Evolutionary conservation across 1,140 invertebrate species (phyloP).

Genomic region (Drusus annulatus): DNA sequence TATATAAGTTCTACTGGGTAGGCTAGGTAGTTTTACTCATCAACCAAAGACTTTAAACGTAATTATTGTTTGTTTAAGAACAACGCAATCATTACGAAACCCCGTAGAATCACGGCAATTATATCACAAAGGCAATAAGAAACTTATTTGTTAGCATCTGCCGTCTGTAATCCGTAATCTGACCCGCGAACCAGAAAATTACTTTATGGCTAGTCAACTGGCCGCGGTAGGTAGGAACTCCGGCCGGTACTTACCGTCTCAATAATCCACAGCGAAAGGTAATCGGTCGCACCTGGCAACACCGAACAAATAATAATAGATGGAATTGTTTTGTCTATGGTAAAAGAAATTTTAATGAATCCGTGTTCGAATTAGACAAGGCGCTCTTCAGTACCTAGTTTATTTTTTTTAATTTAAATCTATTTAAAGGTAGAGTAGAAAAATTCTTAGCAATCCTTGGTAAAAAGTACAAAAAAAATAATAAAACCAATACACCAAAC

Average conservation of each 20-base stretch:
- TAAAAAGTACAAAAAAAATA: no score
- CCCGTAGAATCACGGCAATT: not conserved
- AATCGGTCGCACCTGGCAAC: slow-evolving; percentile 34
- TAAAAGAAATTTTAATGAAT: slow-evolving; percentile 21
- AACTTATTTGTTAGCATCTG: slow-evolving; percentile 24
- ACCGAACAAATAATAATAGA: slow-evolving; percentile 1
- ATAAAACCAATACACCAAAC: no score
- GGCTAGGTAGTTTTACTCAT: no score
- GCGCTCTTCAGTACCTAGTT: no score
- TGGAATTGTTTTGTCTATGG: slow-evolving; percentile 20
- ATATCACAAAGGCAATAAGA: slow-evolving; percentile 11
- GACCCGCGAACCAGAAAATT: slow-evolving; percentile 31
- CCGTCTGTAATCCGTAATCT: slow-evolving; percentile 15
- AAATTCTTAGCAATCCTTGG: no score
- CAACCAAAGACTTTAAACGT: no score
- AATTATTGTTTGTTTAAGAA: not conserved
- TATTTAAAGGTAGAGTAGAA: no score
- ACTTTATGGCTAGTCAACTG: slow-evolving; percentile 19
- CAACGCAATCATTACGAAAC: slow-evolving; percentile 1
- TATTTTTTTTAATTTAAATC: no score
- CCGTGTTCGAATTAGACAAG: slow-evolving; percentile 11
- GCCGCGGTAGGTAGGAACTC: slow-evolving; percentile 9
- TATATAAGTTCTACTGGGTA: no score
- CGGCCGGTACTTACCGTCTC: slow-evolving; percentile 9
- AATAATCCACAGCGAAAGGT: not conserved